Conservation (phyloP, 2,797 vertebrate genomes). For the Sitta carolinensis region DNA sequence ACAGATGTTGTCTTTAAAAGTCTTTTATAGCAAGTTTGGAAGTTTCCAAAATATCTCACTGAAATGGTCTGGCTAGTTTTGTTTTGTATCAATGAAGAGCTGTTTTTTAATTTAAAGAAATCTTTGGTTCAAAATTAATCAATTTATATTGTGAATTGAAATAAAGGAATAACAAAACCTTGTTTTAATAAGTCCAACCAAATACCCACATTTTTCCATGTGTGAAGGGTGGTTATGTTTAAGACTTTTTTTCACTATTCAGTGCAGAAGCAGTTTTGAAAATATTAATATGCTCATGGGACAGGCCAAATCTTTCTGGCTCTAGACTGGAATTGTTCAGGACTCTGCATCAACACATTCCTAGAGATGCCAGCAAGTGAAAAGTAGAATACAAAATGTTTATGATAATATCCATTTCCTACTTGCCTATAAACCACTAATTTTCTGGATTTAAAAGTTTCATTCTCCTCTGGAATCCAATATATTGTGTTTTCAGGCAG, state of each 20-base stretch:
- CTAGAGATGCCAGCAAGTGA: not conserved
- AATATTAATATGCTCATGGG: not conserved
- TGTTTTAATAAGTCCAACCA: not conserved
- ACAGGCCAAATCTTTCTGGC: not conserved
- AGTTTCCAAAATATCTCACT: not conserved
- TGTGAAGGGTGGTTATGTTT: not conserved
- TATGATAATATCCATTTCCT: not conserved
- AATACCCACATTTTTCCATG: not conserved
- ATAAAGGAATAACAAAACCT: not conserved
- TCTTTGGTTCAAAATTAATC: not conserved
- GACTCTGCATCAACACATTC: not conserved
- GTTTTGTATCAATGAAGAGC: not conserved
- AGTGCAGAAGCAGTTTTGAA: not conserved
- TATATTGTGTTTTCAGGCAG: constrained; percentile 14
- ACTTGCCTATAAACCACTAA: not conserved
- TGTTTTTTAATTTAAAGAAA: not conserved
- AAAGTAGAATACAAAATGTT: not conserved
- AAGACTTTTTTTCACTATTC: not conserved
- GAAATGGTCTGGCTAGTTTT: not conserved
- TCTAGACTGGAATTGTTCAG: not conserved
- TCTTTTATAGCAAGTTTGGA: not conserved
- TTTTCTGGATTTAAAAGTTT: not conserved
- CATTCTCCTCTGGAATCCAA: not conserved
- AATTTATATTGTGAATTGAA: not conserved
- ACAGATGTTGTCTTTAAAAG: not conserved